phyloP scores from a whole-genome alignment of 2,113 vertebrate species.

The Pomatostomus ruficeps region DNA sequence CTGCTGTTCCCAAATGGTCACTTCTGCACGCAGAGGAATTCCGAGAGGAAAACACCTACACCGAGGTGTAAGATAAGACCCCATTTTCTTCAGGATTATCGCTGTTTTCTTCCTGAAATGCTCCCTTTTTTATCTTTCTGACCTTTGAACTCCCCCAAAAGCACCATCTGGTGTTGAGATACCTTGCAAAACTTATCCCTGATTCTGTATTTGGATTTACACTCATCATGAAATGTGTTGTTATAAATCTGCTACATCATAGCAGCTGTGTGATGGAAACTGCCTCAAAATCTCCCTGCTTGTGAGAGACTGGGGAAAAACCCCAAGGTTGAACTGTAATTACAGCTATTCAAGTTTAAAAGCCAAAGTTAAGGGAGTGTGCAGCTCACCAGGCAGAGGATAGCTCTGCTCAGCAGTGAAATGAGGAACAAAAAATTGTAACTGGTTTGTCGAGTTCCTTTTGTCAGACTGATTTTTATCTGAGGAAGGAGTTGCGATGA shows the following conservation, averaged over 20 bases:
- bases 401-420: background rate
- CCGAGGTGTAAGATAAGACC: background rate
- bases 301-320: background rate
- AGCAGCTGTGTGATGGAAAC: background rate
- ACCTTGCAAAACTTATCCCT: background rate
- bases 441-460: background rate
- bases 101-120: background rate
- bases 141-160: background rate
- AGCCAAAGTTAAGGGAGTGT: background rate
- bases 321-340: background rate
- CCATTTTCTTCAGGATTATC: background rate
- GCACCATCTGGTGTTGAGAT: background rate
- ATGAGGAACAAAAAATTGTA: background rate
- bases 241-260: background rate
- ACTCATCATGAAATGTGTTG: background rate
- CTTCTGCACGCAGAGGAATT: background rate
- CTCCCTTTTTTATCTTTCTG: background rate
- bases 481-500: background rate
- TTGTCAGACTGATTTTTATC: background rate
- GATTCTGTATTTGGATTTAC: background rate
- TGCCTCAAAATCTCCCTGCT: background rate
- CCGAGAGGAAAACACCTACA: background rate
- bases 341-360: background rate
- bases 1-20: background rate
- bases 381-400: background rate